These are phyloP conservation scores for Tiphia femorata DNA, from an alignment of 2,888 invertebrate species.

Conservation along the genomic window DNA sequence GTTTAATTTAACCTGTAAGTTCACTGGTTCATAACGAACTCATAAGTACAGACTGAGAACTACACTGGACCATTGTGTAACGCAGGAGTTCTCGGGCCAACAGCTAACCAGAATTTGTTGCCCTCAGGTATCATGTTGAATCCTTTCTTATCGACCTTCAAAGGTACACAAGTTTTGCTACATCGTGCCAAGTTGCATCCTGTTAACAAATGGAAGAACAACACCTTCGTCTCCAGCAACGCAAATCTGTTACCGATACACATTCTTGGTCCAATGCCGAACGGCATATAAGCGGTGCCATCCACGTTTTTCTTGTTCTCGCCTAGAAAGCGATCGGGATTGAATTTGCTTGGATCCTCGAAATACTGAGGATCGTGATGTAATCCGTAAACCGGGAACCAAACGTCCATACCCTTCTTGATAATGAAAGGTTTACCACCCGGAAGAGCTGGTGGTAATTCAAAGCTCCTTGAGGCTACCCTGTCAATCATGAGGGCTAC, in stretches of 20 bases:
- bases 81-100: neutral
- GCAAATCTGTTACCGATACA: constrained; percentile 61
- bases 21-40: too few relatives aligned
- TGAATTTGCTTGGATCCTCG: constrained; percentile 64
- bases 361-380: constrained; percentile 63
- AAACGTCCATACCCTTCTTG: constrained; percentile 50
- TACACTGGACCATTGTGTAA: too few relatives aligned
- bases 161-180: constrained; percentile 66
- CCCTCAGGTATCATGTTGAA: constrained; percentile 29
- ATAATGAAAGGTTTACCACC: constrained; percentile 52
- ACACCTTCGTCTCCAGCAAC: constrained; percentile 41
- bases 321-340: constrained; percentile 64
- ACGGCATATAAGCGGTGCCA: constrained; percentile 59
- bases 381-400: constrained; percentile 56
- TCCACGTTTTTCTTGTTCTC: constrained; percentile 56
- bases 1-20: too few relatives aligned
- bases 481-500: constrained; percentile 52
- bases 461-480: constrained; percentile 48
- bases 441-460: constrained; percentile 49
- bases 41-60: too few relatives aligned
- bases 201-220: constrained; percentile 42
- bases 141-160: constrained; percentile 40
- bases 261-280: constrained; percentile 63
- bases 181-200: constrained; percentile 52
- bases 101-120: constrained; percentile 33